Conservation (phyloP, 2,797 vertebrate species). For the Sebastes cheni region DNA sequence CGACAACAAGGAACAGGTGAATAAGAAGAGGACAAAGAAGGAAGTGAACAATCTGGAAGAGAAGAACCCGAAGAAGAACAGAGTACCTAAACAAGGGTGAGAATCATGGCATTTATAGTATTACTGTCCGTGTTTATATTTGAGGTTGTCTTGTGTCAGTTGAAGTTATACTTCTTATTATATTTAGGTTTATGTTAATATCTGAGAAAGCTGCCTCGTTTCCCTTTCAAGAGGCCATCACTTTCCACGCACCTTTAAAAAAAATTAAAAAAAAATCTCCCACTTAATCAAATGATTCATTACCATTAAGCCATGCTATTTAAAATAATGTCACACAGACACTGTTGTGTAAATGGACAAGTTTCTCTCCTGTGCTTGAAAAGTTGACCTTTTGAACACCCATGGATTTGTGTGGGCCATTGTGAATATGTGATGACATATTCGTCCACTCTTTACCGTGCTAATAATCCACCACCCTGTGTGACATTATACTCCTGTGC, state of each 20-base stretch:
- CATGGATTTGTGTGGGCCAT: conserved; percentile 11
- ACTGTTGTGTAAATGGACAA: neutral
- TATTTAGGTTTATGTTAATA: neutral
- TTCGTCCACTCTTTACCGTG: conserved; percentile 17
- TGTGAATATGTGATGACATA: conserved; percentile 28
- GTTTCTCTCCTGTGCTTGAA: neutral
- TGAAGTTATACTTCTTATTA: neutral
- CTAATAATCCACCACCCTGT: conserved; percentile 40
- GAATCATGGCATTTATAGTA: neutral
- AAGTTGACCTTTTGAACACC: conserved; percentile 30
- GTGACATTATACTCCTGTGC: conserved; percentile 35
- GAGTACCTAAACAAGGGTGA: conserved; percentile 88
- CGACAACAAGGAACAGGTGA: conserved; percentile 83
- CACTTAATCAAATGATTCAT: conserved; percentile 20
- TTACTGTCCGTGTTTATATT: neutral
- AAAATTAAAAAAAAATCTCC: neutral
- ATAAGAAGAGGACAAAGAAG: conserved; percentile 92
- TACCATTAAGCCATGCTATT: neutral
- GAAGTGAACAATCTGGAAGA: conserved; percentile 84
- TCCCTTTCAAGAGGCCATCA: neutral
- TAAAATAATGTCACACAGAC: neutral
- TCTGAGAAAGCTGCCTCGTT: neutral
- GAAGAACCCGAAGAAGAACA: conserved; percentile 89
- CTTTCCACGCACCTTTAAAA: neutral
- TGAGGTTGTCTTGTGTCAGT: neutral